phyloP scores from a whole-genome alignment of 1,140 invertebrate genomes.

The Meloidogyne floridensis region DNA sequence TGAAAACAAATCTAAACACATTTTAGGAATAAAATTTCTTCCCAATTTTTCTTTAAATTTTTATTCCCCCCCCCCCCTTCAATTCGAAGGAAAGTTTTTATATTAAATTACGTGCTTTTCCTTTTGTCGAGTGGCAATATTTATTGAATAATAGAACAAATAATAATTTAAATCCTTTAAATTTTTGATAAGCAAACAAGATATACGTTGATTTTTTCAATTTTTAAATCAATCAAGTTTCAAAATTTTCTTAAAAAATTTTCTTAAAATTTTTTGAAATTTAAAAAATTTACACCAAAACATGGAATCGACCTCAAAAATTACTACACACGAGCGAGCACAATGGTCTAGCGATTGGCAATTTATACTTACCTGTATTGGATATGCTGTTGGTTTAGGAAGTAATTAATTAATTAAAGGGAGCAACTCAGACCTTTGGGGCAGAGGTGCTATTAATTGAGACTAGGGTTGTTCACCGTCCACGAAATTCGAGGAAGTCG shows the following conservation, averaged over 20 bases:
- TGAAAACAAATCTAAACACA: not conserved
- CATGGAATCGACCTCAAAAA: not conserved
- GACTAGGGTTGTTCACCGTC: too few species aligned
- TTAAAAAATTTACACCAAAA: not conserved
- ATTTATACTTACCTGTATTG: conserved; percentile 41
- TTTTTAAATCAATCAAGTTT: not conserved
- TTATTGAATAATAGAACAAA: not conserved
- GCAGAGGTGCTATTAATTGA: too few species aligned
- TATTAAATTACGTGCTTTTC: conserved; percentile 9
- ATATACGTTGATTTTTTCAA: not conserved
- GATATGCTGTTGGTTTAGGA: conserved; percentile 44
- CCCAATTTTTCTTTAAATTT: not conserved
- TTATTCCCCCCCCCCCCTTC: too few species aligned
- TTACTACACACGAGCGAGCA: conserved; percentile 29
- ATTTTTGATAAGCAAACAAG: not conserved
- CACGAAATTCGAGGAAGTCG: too few species aligned
- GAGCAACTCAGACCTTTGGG: too few species aligned
- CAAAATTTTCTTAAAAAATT: too few species aligned
- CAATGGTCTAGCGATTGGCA: conserved; percentile 39
- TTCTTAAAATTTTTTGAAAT: too few species aligned
- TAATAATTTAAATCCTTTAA: not conserved
- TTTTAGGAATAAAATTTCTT: too few species aligned
- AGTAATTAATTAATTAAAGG: conserved; percentile 1
- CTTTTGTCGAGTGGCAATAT: not conserved
- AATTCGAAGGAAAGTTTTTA: not conserved